phyloP scores from a whole-genome alignment of 2,113 vertebrate genomes.

The Butorides virescens region DNA sequence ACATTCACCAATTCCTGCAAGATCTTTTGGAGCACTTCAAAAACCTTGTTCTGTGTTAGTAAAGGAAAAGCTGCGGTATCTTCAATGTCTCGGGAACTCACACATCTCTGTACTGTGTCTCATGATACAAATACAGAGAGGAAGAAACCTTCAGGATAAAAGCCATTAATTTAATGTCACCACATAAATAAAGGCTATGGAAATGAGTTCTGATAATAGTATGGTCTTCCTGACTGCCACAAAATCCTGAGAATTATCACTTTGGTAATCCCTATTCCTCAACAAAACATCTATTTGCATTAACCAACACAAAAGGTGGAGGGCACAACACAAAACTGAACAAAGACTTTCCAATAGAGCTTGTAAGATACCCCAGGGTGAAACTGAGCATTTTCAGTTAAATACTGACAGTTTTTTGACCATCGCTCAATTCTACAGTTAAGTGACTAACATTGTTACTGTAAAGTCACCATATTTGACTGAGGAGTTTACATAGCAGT shows the following conservation, averaged over 20 bases:
- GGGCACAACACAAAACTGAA: background rate
- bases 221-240: background rate
- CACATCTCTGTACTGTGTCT: background rate
- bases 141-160: background rate
- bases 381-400: background rate
- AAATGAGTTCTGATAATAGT: background rate
- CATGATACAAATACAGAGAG: background rate
- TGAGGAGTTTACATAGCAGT: background rate
- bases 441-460: background rate
- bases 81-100: background rate
- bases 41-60: background rate
- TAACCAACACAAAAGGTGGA: background rate
- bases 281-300: background rate
- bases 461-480: background rate
- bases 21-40: background rate
- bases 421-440: background rate
- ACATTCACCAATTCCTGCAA: background rate
- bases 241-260: background rate
- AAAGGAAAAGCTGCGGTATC: background rate
- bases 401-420: background rate
- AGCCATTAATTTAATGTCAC: background rate
- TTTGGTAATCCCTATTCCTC: background rate
- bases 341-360: background rate
- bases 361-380: background rate
- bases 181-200: background rate